Percentiles rank a stretch among this genome's conserved stretches.
Conservation (phyloP, 2,888 invertebrate species). For the Tenthredo mesomela region DNA sequence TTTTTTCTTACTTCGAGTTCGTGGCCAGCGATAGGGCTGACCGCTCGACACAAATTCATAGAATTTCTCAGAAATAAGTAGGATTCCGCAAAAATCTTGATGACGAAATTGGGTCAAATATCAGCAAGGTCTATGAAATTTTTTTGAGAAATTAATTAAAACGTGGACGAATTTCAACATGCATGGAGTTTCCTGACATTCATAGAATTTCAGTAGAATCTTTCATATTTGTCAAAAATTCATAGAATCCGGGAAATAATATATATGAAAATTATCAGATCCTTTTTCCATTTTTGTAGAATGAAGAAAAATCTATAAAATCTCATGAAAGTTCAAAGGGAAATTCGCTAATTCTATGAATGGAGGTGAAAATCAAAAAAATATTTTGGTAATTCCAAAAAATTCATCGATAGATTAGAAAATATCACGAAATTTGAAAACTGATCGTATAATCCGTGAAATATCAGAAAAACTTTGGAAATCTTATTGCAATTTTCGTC, state of each 20-base stretch:
- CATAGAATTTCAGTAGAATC: neutral
- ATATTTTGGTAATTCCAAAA: neutral
- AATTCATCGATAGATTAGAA: neutral
- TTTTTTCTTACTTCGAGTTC: neutral
- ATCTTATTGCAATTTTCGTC: neutral
- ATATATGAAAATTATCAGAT: neutral
- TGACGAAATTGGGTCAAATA: neutral
- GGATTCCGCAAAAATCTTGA: neutral
- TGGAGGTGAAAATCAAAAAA: neutral
- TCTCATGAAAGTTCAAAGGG: neutral
- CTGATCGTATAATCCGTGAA: neutral
- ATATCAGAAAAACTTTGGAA: neutral
- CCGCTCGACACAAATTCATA: neutral
- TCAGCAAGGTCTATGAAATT: neutral
- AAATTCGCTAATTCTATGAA: neutral
- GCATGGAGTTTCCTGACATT: neutral
- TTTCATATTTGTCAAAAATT: neutral
- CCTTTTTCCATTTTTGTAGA: neutral
- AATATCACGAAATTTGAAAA: neutral
- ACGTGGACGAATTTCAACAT: neutral
- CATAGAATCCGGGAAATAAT: neutral
- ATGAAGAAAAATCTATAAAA: neutral
- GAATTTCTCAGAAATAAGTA: neutral
- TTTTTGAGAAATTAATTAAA: neutral
- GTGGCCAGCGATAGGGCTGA: neutral